Evolutionary conservation across 2,888 invertebrate species (phyloP), one percentile per base, ranked within the genome.

Genomic region (Drosophila mettleri): DNA sequence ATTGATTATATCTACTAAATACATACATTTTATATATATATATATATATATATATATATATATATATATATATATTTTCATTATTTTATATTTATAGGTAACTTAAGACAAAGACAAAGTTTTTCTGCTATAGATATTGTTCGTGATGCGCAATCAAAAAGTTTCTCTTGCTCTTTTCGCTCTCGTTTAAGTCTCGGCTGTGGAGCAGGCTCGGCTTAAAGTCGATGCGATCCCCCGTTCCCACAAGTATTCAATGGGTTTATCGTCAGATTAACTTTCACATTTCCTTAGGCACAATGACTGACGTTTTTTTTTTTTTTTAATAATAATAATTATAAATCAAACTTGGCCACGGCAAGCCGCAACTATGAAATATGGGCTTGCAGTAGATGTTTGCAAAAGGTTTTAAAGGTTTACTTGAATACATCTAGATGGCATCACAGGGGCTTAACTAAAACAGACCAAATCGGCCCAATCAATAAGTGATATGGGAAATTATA

Each of bases 211-310:
- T 58, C 61, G 74, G 54, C 77, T 74, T 74, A 41, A 22, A 74
- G 77, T 51, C 77, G 66, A n/a, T 51, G 53, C 22, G 71, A n/a
- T n/a, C n/a, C n/a, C 66, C 77, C 29, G 53, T 52, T 34, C 27
- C 63, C 69, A 69, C 59, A 64, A 38, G 38, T 53, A 63, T 49
- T 48, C 49, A 53, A 80, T 65, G 45, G 48, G 61, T 78, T 85
- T 82, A 85, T 81, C 86, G 69, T 74, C 79, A 82, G 79, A 69
- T 69, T 61, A 70, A 72, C 58, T 58, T 61, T 69, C 54, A 53
- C 48, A 61, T 65, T 68, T 65, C 61, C 51, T 68, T 82, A 87
- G 83, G 83, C 83, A 83, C 88, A 82, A 81, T 81, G 70, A 87
- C 81, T 84, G 84, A 83, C 81, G 77, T 70, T 61, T 59, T 72